Evolutionary conservation across 92 coral and sea anemone genomes (phyloP).

Genomic region (Epizoanthus scotinus): DNA sequence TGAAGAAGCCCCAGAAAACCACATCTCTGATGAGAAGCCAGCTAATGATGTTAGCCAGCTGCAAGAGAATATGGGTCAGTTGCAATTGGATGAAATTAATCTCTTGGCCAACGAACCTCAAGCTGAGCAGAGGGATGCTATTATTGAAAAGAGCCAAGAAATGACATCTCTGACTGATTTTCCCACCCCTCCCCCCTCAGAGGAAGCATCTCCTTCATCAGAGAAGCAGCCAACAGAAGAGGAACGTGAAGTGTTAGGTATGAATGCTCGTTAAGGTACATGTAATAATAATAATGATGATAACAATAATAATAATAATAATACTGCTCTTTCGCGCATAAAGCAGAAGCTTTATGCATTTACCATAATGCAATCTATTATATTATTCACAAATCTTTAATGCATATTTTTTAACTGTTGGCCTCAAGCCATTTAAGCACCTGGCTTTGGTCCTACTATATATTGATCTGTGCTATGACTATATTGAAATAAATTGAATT

Average conservation of each 20-base stretch:
- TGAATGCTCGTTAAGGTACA: too few relatives aligned
- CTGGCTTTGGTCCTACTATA: too few relatives aligned
- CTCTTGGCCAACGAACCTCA: constrained; percentile 3
- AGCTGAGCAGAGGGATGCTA: constrained; percentile 1
- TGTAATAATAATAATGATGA: too few relatives aligned
- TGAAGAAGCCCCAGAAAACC: constrained; percentile 13
- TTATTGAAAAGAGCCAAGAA: not conserved
- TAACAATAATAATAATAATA: too few relatives aligned
- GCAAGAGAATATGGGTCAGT: constrained; percentile 55
- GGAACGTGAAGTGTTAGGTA: constrained; percentile 13
- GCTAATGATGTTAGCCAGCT: constrained; percentile 50
- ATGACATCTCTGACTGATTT: constrained; percentile 55
- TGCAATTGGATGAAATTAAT: constrained; percentile 49
- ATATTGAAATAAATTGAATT: too few relatives aligned
- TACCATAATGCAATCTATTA: too few relatives aligned
- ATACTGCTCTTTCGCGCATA: too few relatives aligned
- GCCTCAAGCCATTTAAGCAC: too few relatives aligned
- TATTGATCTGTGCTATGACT: too few relatives aligned
- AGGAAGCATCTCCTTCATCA: constrained; percentile 65
- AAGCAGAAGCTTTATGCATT: too few relatives aligned
- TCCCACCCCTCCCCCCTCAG: constrained; percentile 90
- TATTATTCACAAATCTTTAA: too few relatives aligned
- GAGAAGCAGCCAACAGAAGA: not conserved
- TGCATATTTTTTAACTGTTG: too few relatives aligned
- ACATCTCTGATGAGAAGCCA: constrained; percentile 35